Percentiles rank a stretch among this genome's conserved stretches.
Conservation (phyloP, 2,888 invertebrate genomes). For the Acleris emargana region DNA sequence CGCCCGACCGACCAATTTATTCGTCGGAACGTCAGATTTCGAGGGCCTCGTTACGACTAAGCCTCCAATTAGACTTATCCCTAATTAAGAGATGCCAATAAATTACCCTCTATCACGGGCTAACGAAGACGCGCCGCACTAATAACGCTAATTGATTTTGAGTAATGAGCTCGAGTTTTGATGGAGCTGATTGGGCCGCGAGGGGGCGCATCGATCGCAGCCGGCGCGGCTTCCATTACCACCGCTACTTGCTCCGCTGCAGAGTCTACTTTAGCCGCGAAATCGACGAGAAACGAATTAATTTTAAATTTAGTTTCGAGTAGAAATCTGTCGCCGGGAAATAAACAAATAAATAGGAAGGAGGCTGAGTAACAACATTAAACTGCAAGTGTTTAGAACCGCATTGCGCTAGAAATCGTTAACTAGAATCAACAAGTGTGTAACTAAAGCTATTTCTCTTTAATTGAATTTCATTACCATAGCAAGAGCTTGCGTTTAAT, state of each 20-base stretch:
- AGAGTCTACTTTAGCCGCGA: constrained; percentile 14
- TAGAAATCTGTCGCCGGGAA: background rate
- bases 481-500: constrained; percentile 72
- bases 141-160: constrained; percentile 84
- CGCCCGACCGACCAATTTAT: constrained; percentile 77
- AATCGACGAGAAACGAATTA: constrained; percentile 5
- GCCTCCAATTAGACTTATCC: constrained; percentile 85
- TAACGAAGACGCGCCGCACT: constrained; percentile 84
- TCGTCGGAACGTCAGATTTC: constrained; percentile 83
- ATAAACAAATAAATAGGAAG: constrained; percentile 1
- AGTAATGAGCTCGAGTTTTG: constrained; percentile 83
- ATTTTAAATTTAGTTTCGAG: background rate
- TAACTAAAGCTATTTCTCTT: constrained; percentile 60
- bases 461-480: constrained; percentile 77
- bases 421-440: constrained; percentile 60
- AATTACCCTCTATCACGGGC: constrained; percentile 85
- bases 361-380: constrained; percentile 11
- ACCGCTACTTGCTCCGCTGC: constrained; percentile 11
- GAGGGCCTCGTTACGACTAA: constrained; percentile 84
- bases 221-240: constrained; percentile 34
- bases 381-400: constrained; percentile 30
- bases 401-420: constrained; percentile 47
- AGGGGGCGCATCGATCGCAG: constrained; percentile 66
- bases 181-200: constrained; percentile 76
- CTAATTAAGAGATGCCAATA: constrained; percentile 85